Conservation (phyloP, 2,113 vertebrate species). For the Chauna torquata region DNA sequence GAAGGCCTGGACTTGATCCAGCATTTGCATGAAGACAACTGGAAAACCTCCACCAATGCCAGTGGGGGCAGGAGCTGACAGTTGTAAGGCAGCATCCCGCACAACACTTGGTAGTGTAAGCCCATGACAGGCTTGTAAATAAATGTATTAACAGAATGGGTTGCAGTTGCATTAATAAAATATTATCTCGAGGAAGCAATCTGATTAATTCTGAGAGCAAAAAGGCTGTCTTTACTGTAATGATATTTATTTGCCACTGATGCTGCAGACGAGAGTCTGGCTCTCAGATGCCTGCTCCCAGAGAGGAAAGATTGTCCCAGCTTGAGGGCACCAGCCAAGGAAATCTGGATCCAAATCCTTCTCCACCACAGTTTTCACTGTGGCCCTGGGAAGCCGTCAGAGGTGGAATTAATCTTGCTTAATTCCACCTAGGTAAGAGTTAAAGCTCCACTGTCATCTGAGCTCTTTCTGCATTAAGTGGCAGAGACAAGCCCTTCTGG, state of each 20-base stretch:
- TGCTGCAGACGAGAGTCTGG: not conserved
- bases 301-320: not conserved
- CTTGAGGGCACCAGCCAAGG: accelerated
- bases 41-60: not conserved
- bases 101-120: not conserved
- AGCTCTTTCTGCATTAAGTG: not conserved
- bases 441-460: not conserved
- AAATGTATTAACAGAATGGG: not conserved
- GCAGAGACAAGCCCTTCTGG: not conserved
- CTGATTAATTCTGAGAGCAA: slow-evolving; percentile 12
- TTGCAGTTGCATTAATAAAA: not conserved
- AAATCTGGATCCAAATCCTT: not conserved
- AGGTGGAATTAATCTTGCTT: not conserved
- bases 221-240: not conserved
- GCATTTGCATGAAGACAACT: not conserved
- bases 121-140: not conserved
- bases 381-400: not conserved
- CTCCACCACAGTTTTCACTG: not conserved
- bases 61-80: not conserved
- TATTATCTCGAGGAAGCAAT: slow-evolving; percentile 11
- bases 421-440: not conserved
- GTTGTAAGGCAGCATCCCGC: not conserved
- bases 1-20: not conserved
- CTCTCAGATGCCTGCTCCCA: not conserved
- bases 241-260: not conserved